A percentile compares a stretch with the other conserved stretches of the same genome.
These are phyloP conservation scores for Orbicella faveolata DNA, from an alignment of 64 coral and sea anemone genomes.

Conservation along the genomic window DNA sequence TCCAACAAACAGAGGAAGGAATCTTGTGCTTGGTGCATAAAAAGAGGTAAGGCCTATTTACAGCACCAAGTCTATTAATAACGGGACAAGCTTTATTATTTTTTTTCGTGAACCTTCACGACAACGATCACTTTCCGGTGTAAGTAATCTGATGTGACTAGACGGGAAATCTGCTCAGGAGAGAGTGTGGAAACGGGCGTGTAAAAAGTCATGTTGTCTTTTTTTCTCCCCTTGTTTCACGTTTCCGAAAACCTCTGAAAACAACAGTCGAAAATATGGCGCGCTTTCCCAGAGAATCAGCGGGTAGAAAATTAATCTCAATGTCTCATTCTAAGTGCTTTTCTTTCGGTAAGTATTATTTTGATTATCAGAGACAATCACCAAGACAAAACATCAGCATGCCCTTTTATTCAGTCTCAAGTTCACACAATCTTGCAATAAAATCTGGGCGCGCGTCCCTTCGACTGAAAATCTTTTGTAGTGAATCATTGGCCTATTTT, in stretches of 20 bases:
- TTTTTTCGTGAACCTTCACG: too few species aligned
- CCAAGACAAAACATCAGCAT: constrained; percentile 14
- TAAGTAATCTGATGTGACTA: too few species aligned
- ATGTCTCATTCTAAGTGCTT: neutral
- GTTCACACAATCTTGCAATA: neutral
- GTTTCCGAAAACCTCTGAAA: neutral
- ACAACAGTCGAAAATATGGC: neutral
- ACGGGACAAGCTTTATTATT: too few species aligned
- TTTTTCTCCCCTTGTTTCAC: neutral
- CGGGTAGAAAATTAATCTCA: neutral
- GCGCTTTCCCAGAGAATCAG: neutral
- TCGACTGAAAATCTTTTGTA: neutral
- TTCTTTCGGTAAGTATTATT: neutral
- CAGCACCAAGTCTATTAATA: too few species aligned
- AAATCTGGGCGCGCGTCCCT: neutral
- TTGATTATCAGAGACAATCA: neutral
- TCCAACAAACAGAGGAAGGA: too few species aligned
- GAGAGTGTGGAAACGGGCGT: neutral
- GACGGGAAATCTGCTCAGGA: too few species aligned
- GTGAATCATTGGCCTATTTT: neutral
- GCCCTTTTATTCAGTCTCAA: neutral
- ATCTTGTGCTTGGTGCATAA: too few species aligned
- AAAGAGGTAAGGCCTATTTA: too few species aligned
- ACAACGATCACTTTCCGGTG: too few species aligned
- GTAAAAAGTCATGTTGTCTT: neutral